These are phyloP conservation scores for Galerucella nymphaeae DNA, from an alignment of 2,888 invertebrate species.

Conservation along the genomic window DNA sequence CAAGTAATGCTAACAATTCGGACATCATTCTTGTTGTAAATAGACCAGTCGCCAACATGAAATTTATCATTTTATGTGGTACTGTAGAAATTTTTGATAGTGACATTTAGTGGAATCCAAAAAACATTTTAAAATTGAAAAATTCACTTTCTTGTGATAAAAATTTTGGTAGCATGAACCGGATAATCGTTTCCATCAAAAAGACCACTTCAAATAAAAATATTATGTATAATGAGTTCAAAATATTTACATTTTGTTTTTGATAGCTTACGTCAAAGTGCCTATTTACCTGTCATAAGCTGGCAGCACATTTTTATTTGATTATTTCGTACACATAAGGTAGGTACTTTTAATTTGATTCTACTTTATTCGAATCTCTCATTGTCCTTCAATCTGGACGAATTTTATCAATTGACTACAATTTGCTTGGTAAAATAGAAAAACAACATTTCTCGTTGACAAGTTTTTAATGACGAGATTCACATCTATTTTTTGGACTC, in stretches of 20 bases:
- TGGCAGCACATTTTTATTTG: neutral
- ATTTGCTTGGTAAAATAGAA: no score
- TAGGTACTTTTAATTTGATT: neutral
- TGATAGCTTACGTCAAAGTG: neutral
- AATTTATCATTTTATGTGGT: constrained; percentile 27
- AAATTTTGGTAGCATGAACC: neutral
- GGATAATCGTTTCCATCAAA: no score
- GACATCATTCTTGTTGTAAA: constrained; percentile 37
- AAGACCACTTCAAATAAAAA: neutral
- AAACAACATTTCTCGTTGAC: neutral
- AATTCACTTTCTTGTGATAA: neutral
- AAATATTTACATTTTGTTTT: neutral
- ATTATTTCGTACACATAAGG: neutral
- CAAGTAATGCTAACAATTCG: constrained; percentile 19
- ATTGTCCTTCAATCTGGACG: neutral
- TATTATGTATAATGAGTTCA: neutral
- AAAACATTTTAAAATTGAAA: neutral
- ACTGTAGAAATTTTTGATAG: constrained; percentile 36
- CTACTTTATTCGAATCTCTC: neutral
- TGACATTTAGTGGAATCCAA: constrained; percentile 21
- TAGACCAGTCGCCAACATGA: constrained; percentile 31
- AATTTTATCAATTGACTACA: no score
- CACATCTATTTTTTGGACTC: neutral
- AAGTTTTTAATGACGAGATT: neutral
- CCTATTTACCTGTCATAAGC: neutral